phyloP scores from a whole-genome alignment of 1,140 invertebrate genomes.

The Eriosoma lanigerum region DNA sequence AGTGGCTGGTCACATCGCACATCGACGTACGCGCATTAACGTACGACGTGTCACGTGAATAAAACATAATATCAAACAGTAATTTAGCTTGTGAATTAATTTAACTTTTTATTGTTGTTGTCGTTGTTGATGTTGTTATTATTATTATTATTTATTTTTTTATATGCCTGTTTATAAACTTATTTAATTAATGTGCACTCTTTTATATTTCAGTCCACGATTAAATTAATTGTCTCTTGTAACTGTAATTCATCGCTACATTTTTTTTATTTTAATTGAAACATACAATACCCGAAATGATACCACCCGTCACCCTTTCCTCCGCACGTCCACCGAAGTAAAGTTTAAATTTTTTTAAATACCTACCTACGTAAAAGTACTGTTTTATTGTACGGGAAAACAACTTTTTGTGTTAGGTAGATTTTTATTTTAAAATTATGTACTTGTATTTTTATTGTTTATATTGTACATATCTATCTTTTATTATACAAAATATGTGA shows the following conservation, averaged over 20 bases:
- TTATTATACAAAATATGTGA: no score
- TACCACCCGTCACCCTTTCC: neutral
- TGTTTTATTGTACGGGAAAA: neutral
- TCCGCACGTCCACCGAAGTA: neutral
- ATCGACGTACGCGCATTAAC: no score
- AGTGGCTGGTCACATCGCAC: no score
- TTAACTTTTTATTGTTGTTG: neutral
- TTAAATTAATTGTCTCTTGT: conserved; percentile 14
- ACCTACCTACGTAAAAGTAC: neutral
- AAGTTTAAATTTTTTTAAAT: neutral
- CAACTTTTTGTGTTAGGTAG: no score
- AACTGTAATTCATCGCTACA: neutral
- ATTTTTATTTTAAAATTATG: no score
- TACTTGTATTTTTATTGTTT: no score
- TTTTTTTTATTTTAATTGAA: conserved; percentile 4
- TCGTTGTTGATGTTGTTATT: no score
- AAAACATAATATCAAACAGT: neutral
- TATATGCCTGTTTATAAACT: neutral
- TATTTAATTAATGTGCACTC: conserved; percentile 15
- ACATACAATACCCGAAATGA: neutral
- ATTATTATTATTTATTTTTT: no score
- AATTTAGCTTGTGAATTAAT: conserved; percentile 15
- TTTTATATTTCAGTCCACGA: neutral
- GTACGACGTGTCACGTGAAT: neutral
- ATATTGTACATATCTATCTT: no score